Evolutionary conservation across 2,888 invertebrate species (phyloP).

Genomic region (Charanyca ferruginea): DNA sequence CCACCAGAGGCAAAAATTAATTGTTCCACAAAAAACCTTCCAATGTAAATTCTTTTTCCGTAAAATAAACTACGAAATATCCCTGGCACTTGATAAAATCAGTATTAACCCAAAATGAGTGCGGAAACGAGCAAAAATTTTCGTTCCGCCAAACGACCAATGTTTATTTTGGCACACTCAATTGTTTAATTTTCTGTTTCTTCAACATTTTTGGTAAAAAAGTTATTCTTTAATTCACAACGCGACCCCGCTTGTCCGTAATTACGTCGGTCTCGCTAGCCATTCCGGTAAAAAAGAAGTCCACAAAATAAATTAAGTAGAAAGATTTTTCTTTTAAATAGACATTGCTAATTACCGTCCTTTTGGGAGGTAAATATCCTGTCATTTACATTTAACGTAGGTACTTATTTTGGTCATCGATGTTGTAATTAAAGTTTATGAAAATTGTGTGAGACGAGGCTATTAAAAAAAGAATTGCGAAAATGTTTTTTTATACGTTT

Average conservation of each 20-base stretch:
- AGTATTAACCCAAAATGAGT: slow-evolving; percentile 43
- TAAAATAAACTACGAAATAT: slow-evolving; percentile 36
- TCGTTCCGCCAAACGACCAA: slow-evolving; percentile 40
- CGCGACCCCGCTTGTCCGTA: slow-evolving; percentile 64
- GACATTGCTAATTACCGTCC: slow-evolving; percentile 66
- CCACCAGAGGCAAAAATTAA: background rate
- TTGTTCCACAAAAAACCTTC: background rate
- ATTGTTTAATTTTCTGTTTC: slow-evolving; percentile 65
- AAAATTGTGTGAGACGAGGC: background rate
- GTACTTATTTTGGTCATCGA: slow-evolving; percentile 39
- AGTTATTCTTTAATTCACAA: slow-evolving; percentile 71
- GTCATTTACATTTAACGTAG: slow-evolving; percentile 37
- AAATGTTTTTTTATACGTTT: background rate
- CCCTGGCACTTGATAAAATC: slow-evolving; percentile 56
- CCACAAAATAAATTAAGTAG: slow-evolving; percentile 68
- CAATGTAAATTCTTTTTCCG: background rate
- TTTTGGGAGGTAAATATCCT: slow-evolving; percentile 57
- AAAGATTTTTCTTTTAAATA: slow-evolving; percentile 69
- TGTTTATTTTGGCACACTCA: slow-evolving; percentile 61
- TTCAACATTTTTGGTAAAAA: slow-evolving; percentile 56
- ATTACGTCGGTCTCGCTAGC: slow-evolving; percentile 68
- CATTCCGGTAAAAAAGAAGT: slow-evolving; percentile 64
- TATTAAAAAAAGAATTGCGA: background rate
- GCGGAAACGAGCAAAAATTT: slow-evolving; percentile 37
- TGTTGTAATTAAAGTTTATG: slow-evolving; percentile 39